Conservation (phyloP, 2,113 vertebrate species). For the Suricata suricatta region DNA sequence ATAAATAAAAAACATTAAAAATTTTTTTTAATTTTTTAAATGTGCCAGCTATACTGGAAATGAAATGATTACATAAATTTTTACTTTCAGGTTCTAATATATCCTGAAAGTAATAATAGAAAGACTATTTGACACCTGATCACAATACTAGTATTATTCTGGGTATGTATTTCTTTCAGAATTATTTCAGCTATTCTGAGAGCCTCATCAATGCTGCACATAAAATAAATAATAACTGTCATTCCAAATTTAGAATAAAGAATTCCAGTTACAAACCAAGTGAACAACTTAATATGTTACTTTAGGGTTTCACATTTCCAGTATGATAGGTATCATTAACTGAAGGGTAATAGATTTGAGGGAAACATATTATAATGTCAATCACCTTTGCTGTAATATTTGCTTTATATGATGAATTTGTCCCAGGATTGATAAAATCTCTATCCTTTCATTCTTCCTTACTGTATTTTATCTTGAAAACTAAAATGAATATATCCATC, state of each 20-base stretch:
- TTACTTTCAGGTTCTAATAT: slow-evolving; percentile 35
- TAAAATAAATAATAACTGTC: slow-evolving; percentile 48
- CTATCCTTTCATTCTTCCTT: background rate
- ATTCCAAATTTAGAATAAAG: slow-evolving; percentile 30
- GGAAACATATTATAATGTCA: background rate
- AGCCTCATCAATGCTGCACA: slow-evolving; percentile 21
- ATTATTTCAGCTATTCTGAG: slow-evolving; percentile 1
- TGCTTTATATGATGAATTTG: background rate
- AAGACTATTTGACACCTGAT: background rate
- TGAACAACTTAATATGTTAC: background rate
- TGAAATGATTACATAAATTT: slow-evolving; percentile 26
- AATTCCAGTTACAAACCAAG: background rate
- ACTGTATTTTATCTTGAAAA: slow-evolving; percentile 13
- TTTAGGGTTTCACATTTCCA: background rate
- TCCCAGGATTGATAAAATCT: background rate
- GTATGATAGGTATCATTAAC: background rate
- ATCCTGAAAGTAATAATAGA: background rate
- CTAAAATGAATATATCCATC: background rate
- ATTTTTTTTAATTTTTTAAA: background rate
- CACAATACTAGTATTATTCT: background rate
- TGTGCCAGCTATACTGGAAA: background rate
- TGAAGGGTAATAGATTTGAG: background rate
- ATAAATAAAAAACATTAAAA: no score
- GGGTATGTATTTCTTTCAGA: background rate
- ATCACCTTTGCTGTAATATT: background rate